Percentiles rank a stretch among this genome's conserved stretches.
These are phyloP conservation scores for Sylvicola cinctus DNA, from an alignment of 2,888 invertebrate species.

Conservation along the genomic window DNA sequence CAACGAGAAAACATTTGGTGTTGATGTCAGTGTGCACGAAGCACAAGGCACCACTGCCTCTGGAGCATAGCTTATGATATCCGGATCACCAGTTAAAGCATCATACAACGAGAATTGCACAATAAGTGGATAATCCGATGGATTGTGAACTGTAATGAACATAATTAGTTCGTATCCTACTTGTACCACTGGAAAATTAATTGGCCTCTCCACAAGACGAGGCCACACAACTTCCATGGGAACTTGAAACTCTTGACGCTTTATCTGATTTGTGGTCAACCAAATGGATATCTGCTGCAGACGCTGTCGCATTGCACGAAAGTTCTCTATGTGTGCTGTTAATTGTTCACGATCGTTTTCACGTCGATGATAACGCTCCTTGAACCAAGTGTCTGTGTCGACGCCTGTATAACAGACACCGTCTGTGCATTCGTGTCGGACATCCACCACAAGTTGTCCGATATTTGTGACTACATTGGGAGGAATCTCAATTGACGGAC, in stretches of 20 bases:
- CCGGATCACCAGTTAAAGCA: neutral
- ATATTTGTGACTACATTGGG: slow-evolving; percentile 30
- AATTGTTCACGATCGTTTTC: slow-evolving; percentile 11
- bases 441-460: slow-evolving; percentile 48
- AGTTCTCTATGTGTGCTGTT: slow-evolving; percentile 19
- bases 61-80: too few relatives aligned
- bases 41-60: too few relatives aligned
- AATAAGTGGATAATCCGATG: slow-evolving; percentile 14
- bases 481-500: slow-evolving; percentile 23
- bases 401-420: slow-evolving; percentile 36
- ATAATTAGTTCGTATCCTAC: slow-evolving; percentile 17
- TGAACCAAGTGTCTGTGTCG: slow-evolving; percentile 6
- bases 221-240: slow-evolving; percentile 24
- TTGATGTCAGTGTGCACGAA: too few relatives aligned
- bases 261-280: slow-evolving; percentile 19
- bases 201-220: slow-evolving; percentile 18
- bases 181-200: slow-evolving; percentile 18
- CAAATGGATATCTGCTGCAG: slow-evolving; percentile 19
- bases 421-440: slow-evolving; percentile 45
- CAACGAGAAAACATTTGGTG: slow-evolving; percentile 2
- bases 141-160: slow-evolving; percentile 20
- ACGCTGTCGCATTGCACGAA: slow-evolving; percentile 18
- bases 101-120: slow-evolving; percentile 11
- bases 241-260: slow-evolving; percentile 19
- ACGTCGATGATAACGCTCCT: slow-evolving; percentile 7